A percentile compares a stretch with the other conserved stretches of the same genome.
Evolutionary conservation across 2,113 vertebrate species (phyloP).

Genomic region (Gavialis gangeticus): DNA sequence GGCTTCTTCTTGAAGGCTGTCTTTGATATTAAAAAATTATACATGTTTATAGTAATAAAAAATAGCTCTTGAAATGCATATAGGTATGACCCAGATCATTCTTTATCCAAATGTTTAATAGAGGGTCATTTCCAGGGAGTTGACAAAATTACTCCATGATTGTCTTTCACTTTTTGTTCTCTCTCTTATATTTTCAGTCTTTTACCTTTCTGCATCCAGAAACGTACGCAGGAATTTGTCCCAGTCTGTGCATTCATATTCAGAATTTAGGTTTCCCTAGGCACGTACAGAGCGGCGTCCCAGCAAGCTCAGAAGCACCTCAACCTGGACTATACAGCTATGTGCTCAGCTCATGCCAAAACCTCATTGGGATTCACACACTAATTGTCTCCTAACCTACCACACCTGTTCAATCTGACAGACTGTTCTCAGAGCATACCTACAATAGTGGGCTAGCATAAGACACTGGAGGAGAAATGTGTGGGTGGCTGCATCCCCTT

Average conservation of each 20-base stretch:
- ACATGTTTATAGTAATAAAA: neutral
- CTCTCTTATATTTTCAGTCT: neutral
- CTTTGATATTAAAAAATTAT: neutral
- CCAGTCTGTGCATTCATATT: too few relatives aligned
- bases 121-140: neutral
- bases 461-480: neutral
- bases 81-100: neutral
- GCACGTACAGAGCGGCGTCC: too few relatives aligned
- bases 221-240: neutral
- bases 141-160: neutral
- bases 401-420: neutral
- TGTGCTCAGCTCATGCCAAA: neutral
- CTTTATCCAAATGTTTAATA: conserved; percentile 4
- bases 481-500: neutral
- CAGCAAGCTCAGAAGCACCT: too few relatives aligned
- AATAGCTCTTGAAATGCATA: neutral
- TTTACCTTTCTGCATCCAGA: neutral
- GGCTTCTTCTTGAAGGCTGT: neutral
- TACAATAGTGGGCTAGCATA: neutral
- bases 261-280: too few relatives aligned
- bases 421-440: neutral
- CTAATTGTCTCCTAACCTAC: neutral
- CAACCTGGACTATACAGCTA: neutral
- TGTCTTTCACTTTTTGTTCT: neutral
- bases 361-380: neutral